phyloP scores from a whole-genome alignment of 1,140 invertebrate genomes.

The Zaprionus capensis region DNA sequence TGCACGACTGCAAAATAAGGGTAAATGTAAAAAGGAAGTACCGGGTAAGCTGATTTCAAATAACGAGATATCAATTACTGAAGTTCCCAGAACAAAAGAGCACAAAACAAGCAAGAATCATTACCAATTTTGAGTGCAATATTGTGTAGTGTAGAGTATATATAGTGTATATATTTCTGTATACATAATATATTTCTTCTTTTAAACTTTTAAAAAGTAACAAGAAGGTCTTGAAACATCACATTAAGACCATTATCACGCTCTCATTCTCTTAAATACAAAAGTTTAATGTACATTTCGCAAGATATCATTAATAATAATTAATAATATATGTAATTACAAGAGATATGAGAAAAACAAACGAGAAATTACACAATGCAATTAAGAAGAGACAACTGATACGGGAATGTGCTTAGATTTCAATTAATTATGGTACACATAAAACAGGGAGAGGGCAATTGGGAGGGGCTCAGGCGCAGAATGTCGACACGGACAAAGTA shows the following conservation, averaged over 20 bases:
- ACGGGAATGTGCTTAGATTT: constrained; percentile 51
- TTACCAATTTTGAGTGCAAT: too few relatives aligned
- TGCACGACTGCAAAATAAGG: neutral
- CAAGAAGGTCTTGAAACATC: neutral
- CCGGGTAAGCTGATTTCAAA: too few relatives aligned
- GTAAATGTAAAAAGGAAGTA: too few relatives aligned
- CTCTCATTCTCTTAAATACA: neutral
- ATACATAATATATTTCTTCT: neutral
- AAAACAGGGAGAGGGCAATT: neutral
- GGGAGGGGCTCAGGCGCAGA: neutral
- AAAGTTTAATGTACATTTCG: neutral
- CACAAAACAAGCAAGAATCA: too few relatives aligned
- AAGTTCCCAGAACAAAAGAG: too few relatives aligned
- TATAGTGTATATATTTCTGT: too few relatives aligned
- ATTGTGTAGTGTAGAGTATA: too few relatives aligned
- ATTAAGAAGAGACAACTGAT: constrained; percentile 3
- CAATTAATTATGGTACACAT: constrained; percentile 65
- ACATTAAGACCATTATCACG: too few relatives aligned
- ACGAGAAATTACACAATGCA: neutral
- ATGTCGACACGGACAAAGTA: constrained; percentile 5
- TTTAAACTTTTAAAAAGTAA: neutral
- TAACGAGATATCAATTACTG: too few relatives aligned
- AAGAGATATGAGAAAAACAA: neutral
- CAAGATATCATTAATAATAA: neutral
- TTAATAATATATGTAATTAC: constrained; percentile 5